phyloP scores from a whole-genome alignment of 2,888 invertebrate genomes.

The Machimus atricapillus region DNA sequence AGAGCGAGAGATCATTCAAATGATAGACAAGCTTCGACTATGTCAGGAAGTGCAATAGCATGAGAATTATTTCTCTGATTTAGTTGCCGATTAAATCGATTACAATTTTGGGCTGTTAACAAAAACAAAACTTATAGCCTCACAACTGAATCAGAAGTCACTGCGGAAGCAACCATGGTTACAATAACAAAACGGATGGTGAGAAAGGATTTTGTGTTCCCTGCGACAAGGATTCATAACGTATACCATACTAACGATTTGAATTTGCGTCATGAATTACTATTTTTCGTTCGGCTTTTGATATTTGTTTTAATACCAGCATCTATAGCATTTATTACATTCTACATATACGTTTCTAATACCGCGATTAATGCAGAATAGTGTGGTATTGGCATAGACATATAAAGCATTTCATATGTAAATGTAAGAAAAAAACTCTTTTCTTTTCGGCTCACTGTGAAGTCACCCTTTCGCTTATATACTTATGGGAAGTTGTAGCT shows the following conservation, averaged over 20 bases:
- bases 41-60: slow-evolving; percentile 64
- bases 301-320: slow-evolving; percentile 43
- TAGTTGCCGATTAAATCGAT: slow-evolving; percentile 56
- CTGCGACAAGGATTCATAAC: neutral
- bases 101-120: slow-evolving; percentile 45
- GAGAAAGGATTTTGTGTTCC: neutral
- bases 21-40: slow-evolving; percentile 62
- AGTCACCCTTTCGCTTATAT: neutral
- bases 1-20: slow-evolving; percentile 60
- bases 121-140: slow-evolving; percentile 34
- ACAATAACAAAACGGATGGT: slow-evolving; percentile 1
- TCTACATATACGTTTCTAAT: slow-evolving; percentile 42
- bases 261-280: neutral
- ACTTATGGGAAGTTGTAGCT: too few relatives aligned
- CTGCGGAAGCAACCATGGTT: neutral
- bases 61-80: slow-evolving; percentile 65
- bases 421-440: too few relatives aligned
- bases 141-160: neutral
- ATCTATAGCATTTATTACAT: slow-evolving; percentile 41
- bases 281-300: slow-evolving; percentile 30
- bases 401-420: neutral
- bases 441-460: neutral
- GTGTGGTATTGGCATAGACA: neutral
- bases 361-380: neutral
- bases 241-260: neutral